Conservation (phyloP, 2,888 invertebrate genomes). For the Pegoplata infirma region DNA sequence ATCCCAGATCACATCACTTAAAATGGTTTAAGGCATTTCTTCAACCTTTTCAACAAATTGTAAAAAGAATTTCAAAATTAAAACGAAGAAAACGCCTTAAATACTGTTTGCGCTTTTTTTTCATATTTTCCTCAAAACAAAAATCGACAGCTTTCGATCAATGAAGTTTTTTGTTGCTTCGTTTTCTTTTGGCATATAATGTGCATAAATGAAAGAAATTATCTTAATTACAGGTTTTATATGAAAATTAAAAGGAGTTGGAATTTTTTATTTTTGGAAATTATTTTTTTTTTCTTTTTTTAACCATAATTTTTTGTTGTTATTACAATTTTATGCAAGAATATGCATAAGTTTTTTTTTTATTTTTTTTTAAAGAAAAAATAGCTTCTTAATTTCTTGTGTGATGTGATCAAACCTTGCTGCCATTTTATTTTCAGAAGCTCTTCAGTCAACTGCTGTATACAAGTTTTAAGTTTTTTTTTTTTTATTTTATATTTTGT, state of each 20-base stretch:
- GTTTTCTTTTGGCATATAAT: constrained; percentile 23
- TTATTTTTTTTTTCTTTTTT: background rate
- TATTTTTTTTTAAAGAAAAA: too few relatives aligned
- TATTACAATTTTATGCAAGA: constrained; percentile 32
- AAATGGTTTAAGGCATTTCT: constrained; percentile 23
- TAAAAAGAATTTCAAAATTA: constrained; percentile 1
- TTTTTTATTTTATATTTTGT: too few relatives aligned
- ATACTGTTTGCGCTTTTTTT: constrained; percentile 14
- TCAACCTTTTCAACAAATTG: constrained; percentile 11
- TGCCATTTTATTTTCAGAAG: constrained; percentile 47
- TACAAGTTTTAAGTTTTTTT: constrained; percentile 10
- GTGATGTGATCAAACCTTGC: constrained; percentile 48
- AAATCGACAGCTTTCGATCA: constrained; percentile 60
- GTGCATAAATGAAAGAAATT: constrained; percentile 61
- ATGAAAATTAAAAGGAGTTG: constrained; percentile 28
- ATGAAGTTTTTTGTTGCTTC: constrained; percentile 31
- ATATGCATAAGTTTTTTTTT: constrained; percentile 1
- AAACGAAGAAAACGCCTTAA: constrained; percentile 1
- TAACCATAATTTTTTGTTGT: constrained; percentile 1
- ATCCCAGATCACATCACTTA: constrained; percentile 29
- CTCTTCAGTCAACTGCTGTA: constrained; percentile 64
- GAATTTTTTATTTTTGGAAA: constrained; percentile 30
- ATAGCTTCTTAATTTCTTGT: constrained; percentile 49
- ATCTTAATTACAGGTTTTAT: constrained; percentile 60
- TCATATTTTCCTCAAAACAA: constrained; percentile 6